Evolutionary conservation across 2,113 vertebrate species (phyloP), one percentile per base, ranked within the genome.

Genomic region (Tragelaphus strepsiceros): DNA sequence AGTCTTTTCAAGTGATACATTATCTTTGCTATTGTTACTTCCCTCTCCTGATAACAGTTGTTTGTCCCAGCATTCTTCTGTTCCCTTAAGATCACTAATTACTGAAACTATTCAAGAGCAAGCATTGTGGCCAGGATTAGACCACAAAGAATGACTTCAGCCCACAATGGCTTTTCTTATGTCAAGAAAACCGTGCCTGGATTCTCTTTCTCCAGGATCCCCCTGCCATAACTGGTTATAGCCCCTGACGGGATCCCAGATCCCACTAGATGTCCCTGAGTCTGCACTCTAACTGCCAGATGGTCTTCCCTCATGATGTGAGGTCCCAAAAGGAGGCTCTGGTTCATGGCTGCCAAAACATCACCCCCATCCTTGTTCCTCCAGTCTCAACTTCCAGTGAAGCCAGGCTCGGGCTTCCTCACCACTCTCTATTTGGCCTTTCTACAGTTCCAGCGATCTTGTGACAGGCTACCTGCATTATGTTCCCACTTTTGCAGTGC

Each of bases 11-110:
- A 56, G 22, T 26, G 53, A 84, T 84, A 56, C 2, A 2, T 84
- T 84, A 84, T 84, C 81, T 26, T 56, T 26, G 53, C 81, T 84
- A 56, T 84, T 56, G 81, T 84, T 35, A 39, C 53, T 84, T 84
- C 32, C 39, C 12, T 83, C 22, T 0, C 81, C 51, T 54, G 81
- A 35, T 35, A 83, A 26, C n/a, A 26, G 81, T 54, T 19, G 6
- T 83, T 35, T 24, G 81, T 83, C n/a, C 21, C 53, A 2, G 32
- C 21, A 2, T 56, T 83, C 81, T 35, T 83, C 35, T 26, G 53
- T 56, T 56, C 12, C 53, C n/a, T 83, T 56, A 54, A 24, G 51
- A 83, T 35, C 21, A 56, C 13, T 56, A 24, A 83, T 56, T 56
- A 83, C n/a, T 56, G n/a, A 83, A 13, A 26, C 53, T 26, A 26